Percentiles rank a stretch among this genome's conserved stretches.
Evolutionary conservation across 2,888 invertebrate species (phyloP).

Genomic region (Meghimatium bilineatum): DNA sequence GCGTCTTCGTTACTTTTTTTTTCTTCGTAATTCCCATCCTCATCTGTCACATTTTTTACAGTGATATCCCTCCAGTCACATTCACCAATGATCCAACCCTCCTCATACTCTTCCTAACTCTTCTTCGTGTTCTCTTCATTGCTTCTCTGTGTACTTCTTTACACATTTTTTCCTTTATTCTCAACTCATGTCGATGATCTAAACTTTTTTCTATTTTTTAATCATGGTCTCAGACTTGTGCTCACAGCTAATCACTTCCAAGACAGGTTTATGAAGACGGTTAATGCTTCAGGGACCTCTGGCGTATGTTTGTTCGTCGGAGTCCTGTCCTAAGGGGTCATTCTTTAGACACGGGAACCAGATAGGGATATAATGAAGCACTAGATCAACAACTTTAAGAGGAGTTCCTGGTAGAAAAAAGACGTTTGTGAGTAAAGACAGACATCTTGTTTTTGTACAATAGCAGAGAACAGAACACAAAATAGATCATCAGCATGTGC

Average conservation of each 20-base stretch:
- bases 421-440: not conserved
- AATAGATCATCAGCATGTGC: too few relatives aligned
- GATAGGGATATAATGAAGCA: constrained; percentile 22
- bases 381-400: constrained; percentile 25
- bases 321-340: constrained; percentile 8
- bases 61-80: not conserved
- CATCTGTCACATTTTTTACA: not conserved
- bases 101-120: not conserved
- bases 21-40: not conserved
- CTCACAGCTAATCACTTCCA: constrained; percentile 34
- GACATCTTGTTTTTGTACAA: too few relatives aligned
- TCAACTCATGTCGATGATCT: not conserved
- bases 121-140: not conserved
- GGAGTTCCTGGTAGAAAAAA: not conserved
- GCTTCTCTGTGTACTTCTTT: not conserved
- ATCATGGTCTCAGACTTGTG: not conserved
- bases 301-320: constrained; percentile 20
- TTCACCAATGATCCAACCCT: too few relatives aligned
- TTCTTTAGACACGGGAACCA: not conserved
- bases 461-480: too few relatives aligned
- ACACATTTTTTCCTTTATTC: too few relatives aligned
- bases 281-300: constrained; percentile 17
- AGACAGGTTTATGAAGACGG: constrained; percentile 33
- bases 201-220: constrained; percentile 25
- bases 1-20: not conserved